Percentiles rank a stretch among this genome's conserved stretches.
These are phyloP conservation scores for Sarcoramphus papa DNA, from an alignment of 2,797 vertebrate species.

Conservation along the genomic window DNA sequence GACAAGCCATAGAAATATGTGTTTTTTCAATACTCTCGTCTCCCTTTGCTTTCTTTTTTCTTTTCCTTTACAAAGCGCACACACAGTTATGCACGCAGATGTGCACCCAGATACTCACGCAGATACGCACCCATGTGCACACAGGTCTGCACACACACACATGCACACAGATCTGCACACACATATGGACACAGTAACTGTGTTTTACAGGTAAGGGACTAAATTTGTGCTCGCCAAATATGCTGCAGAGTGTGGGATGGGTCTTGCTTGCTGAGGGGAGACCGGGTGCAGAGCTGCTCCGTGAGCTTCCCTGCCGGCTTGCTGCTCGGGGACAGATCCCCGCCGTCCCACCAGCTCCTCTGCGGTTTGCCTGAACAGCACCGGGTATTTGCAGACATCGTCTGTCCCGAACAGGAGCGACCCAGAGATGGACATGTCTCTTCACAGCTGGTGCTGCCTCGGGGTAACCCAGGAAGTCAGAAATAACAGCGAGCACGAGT, in stretches of 20 bases:
- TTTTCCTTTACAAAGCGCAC: neutral
- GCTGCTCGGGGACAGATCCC: neutral
- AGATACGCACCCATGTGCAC: neutral
- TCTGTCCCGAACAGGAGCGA: neutral
- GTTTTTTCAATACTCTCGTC: neutral
- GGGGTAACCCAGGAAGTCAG: neutral
- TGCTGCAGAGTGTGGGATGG: neutral
- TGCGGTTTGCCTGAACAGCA: neutral
- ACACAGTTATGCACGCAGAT: no score
- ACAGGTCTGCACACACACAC: no score
- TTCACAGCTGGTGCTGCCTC: neutral
- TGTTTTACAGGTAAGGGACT: no score
- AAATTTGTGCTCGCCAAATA: neutral
- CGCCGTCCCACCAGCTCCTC: neutral
- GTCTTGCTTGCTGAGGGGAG: neutral
- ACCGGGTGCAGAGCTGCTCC: neutral
- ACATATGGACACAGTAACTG: rapidly evolving
- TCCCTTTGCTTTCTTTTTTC: neutral
- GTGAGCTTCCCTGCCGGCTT: no score
- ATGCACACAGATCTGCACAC: no score
- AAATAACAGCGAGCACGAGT: no score
- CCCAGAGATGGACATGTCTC: neutral
- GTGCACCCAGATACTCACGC: no score
- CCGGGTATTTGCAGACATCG: rapidly evolving
- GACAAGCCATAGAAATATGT: neutral